Conservation (phyloP, 2,797 vertebrate species). For the Lutjanus argentimaculatus region DNA sequence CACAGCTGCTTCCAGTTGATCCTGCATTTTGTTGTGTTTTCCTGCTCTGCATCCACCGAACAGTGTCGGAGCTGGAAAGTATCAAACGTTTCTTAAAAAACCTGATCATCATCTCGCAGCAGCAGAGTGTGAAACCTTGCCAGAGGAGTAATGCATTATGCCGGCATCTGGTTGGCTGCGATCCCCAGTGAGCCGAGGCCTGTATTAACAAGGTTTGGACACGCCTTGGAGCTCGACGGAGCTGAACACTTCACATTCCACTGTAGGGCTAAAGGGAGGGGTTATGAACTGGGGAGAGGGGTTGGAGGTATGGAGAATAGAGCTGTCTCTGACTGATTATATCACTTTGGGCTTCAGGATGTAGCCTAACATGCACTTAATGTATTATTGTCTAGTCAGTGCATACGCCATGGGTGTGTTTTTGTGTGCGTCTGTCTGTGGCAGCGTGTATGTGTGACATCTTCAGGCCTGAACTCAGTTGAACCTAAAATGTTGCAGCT, state of each 20-base stretch:
- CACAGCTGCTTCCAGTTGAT: neutral
- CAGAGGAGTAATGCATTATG: constrained; percentile 52
- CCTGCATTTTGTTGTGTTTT: constrained; percentile 13
- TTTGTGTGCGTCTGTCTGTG: neutral
- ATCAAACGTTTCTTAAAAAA: constrained; percentile 37
- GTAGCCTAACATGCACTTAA: constrained; percentile 23
- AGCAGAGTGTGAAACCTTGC: constrained; percentile 45
- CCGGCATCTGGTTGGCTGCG: constrained; percentile 62
- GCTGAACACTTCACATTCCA: constrained; percentile 77
- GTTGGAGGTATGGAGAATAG: constrained; percentile 14
- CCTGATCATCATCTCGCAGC: constrained; percentile 26
- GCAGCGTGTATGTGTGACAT: neutral
- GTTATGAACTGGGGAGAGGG: constrained; percentile 4
- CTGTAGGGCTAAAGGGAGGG: constrained; percentile 55
- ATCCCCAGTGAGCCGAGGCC: constrained; percentile 58
- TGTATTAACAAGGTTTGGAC: constrained; percentile 77
- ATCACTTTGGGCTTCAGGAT: constrained; percentile 20
- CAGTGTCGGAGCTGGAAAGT: constrained; percentile 2
- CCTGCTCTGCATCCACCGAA: constrained; percentile 1
- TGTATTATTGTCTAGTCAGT: constrained; percentile 16
- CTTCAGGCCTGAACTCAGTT: constrained; percentile 18
- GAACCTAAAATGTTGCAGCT: constrained; percentile 34
- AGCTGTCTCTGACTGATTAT: constrained; percentile 40
- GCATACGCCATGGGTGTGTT: neutral
- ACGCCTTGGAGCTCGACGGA: constrained; percentile 55